phyloP scores from a whole-genome alignment of 2,113 vertebrate species.

The Tamias sibiricus region DNA sequence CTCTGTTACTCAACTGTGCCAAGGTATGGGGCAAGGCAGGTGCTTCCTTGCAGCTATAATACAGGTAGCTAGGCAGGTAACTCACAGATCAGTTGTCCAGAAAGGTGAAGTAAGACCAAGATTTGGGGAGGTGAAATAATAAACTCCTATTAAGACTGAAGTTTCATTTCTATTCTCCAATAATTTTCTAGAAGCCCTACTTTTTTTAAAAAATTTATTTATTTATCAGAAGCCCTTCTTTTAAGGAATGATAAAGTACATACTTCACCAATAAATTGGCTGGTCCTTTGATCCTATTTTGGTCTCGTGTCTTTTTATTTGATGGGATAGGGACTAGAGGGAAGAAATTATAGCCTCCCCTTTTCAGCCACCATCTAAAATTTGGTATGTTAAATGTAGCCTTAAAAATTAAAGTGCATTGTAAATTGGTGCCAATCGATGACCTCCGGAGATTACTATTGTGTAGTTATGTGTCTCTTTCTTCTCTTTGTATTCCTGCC shows the following conservation, averaged over 20 bases:
- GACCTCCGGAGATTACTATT: not conserved
- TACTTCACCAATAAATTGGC: not conserved
- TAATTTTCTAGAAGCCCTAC: not conserved
- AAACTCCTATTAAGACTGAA: not conserved
- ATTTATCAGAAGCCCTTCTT: not conserved
- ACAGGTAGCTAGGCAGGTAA: not conserved
- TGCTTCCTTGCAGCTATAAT: not conserved
- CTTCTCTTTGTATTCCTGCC: not conserved
- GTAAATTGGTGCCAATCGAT: not conserved
- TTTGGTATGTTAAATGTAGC: not conserved
- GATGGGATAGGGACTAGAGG: not conserved
- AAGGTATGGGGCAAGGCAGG: not conserved
- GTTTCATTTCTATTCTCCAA: not conserved
- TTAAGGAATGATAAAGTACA: not conserved
- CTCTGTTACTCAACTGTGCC: not conserved
- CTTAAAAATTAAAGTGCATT: not conserved
- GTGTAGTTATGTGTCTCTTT: not conserved
- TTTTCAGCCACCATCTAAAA: not conserved
- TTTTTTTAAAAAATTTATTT: not conserved
- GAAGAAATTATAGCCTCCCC: not conserved
- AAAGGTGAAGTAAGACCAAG: not conserved
- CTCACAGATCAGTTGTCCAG: not conserved
- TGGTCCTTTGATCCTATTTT: not conserved
- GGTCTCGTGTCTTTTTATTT: not conserved
- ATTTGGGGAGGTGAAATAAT: not conserved